Evolutionary conservation across 1,140 invertebrate genomes (phyloP).

Genomic region (Apis dorsata): DNA sequence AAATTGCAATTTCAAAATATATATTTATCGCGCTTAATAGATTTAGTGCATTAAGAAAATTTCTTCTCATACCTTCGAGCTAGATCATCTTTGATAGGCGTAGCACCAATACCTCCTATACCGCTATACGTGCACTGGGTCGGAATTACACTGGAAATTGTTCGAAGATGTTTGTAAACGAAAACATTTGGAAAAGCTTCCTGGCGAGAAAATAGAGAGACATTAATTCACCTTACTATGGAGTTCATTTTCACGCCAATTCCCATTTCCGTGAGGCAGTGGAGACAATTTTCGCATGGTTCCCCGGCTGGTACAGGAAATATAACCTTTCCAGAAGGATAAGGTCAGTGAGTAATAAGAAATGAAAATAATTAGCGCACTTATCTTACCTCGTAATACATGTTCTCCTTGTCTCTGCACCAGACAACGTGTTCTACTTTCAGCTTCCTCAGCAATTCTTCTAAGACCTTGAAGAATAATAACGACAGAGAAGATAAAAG

Average conservation of each 20-base stretch:
- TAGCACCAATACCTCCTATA: slow-evolving; percentile 49
- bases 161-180: background rate
- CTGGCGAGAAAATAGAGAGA: slow-evolving; percentile 6
- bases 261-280: slow-evolving; percentile 85
- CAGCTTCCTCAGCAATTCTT: slow-evolving; percentile 84
- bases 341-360: background rate
- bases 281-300: slow-evolving; percentile 85
- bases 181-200: slow-evolving; percentile 31
- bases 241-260: slow-evolving; percentile 86
- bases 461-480: slow-evolving; percentile 79
- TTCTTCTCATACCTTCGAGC: slow-evolving; percentile 43
- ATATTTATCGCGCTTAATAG: background rate
- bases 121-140: slow-evolving; percentile 76
- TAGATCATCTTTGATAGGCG: slow-evolving; percentile 64
- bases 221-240: slow-evolving; percentile 83
- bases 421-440: slow-evolving; percentile 86
- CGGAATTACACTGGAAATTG: slow-evolving; percentile 74
- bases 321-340: slow-evolving; percentile 79
- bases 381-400: slow-evolving; percentile 81
- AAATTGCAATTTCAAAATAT: background rate
- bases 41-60: background rate
- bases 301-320: slow-evolving; percentile 86
- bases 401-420: slow-evolving; percentile 84
- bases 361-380: background rate
- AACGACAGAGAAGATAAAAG: background rate